Evolutionary conservation across 2,797 vertebrate genomes (phyloP).

Genomic region (Eulemur albifrons): DNA sequence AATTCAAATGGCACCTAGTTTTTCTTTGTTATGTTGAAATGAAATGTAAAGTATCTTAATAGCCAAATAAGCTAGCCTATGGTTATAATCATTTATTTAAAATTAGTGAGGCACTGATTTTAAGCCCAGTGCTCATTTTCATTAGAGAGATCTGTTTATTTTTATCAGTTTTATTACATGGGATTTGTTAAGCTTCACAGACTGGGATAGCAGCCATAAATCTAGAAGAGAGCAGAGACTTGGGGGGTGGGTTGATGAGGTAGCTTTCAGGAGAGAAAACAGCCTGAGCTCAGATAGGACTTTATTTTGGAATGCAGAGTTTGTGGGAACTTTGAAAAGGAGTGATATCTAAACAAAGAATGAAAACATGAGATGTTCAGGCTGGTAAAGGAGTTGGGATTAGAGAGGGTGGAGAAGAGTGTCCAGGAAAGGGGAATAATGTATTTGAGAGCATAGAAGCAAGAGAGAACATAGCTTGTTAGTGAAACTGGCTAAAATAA

Average conservation of each 20-base stretch:
- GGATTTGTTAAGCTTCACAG: not conserved
- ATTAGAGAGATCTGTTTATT: not conserved
- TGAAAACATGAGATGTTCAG: not conserved
- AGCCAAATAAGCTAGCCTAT: not conserved
- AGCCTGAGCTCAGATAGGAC: not conserved
- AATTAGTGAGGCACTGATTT: not conserved
- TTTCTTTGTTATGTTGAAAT: conserved; percentile 45
- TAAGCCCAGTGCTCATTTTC: not conserved
- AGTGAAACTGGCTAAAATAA: not conserved
- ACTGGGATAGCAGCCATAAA: not conserved
- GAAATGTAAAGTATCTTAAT: not conserved
- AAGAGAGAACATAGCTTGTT: not conserved
- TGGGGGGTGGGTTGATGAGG: not conserved
- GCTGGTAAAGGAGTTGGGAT: not conserved
- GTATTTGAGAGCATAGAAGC: not conserved
- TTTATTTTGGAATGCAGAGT: not conserved
- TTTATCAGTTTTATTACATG: not conserved
- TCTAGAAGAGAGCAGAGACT: not conserved
- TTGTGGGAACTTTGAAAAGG: not conserved
- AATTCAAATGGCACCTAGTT: not conserved
- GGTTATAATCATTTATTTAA: not conserved
- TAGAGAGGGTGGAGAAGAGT: not conserved
- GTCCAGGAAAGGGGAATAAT: not conserved
- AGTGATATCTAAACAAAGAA: not conserved
- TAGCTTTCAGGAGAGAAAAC: not conserved